Evolutionary conservation across 2,888 invertebrate species (phyloP).

Genomic region (Parnassius mnemosyne): DNA sequence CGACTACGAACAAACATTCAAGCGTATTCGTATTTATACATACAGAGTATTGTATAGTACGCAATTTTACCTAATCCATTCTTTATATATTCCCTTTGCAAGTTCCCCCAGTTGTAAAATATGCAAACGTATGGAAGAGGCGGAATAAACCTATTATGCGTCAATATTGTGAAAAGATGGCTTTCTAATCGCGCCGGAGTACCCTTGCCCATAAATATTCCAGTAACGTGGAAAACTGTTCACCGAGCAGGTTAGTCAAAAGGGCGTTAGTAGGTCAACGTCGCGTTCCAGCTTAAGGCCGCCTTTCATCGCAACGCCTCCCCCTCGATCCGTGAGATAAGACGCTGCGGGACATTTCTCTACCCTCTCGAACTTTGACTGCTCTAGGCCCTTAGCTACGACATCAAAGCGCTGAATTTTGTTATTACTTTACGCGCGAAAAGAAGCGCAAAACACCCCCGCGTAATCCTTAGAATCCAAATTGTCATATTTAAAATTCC

Average conservation of each 20-base stretch:
- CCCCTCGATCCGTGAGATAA: constrained; percentile 46
- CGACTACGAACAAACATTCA: background rate
- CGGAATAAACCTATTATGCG: constrained; percentile 56
- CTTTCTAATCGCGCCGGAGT: constrained; percentile 65
- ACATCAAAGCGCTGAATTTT: constrained; percentile 73
- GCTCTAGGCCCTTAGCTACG: constrained; percentile 38
- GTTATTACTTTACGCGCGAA: constrained; percentile 59
- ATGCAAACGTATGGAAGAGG: constrained; percentile 61
- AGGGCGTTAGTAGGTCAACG: constrained; percentile 66
- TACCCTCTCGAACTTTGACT: constrained; percentile 52
- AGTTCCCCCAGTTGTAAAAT: constrained; percentile 50
- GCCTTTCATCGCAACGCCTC: constrained; percentile 51
- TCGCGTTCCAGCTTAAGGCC: constrained; percentile 51
- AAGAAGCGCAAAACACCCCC: constrained; percentile 47
- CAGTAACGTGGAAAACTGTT: constrained; percentile 62
- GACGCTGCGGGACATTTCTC: constrained; percentile 58
- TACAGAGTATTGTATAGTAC: background rate
- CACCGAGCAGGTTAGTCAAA: constrained; percentile 39
- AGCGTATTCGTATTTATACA: background rate
- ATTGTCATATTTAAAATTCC: background rate
- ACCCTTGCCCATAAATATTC: constrained; percentile 70
- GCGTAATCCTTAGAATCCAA: constrained; percentile 46
- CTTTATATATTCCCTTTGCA: constrained; percentile 47
- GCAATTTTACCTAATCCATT: constrained; percentile 36
- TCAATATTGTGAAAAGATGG: constrained; percentile 64